phyloP scores from a whole-genome alignment of 2,113 vertebrate species.

The Vireo altiloquus region DNA sequence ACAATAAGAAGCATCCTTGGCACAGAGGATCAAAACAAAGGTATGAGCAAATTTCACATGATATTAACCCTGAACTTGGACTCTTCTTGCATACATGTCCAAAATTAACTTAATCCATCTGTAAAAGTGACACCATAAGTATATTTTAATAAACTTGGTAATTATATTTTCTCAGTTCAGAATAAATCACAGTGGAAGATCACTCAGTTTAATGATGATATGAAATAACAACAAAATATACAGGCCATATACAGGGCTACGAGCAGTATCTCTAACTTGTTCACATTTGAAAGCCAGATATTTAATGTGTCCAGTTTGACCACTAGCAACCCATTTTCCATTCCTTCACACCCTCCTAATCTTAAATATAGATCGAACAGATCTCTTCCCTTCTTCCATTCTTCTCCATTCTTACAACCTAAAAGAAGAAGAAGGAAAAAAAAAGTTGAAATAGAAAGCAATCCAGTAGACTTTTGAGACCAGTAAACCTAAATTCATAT shows the following conservation, averaged over 20 bases:
- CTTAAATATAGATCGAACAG: not conserved
- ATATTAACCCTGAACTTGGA: not conserved
- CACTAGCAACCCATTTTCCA: not conserved
- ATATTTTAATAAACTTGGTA: not conserved
- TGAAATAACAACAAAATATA: not conserved
- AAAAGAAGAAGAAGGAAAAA: not conserved
- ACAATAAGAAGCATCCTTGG: not conserved
- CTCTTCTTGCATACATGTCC: not conserved
- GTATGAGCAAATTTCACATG: not conserved
- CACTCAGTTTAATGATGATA: not conserved
- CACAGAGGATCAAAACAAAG: not conserved
- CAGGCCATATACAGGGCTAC: not conserved
- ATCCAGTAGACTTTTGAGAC: not conserved
- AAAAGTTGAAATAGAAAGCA: not conserved
- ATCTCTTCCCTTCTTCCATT: not conserved
- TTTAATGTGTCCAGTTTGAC: not conserved
- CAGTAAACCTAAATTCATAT: not conserved
- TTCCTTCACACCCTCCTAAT: not conserved
- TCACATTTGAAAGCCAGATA: not conserved
- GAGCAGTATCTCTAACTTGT: not conserved
- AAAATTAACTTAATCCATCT: not conserved
- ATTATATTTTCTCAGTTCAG: not conserved
- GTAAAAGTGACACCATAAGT: not conserved
- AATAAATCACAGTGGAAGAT: not conserved
- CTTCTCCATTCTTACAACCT: not conserved